Conservation (phyloP, 2,888 invertebrate species). For the Epistrophe grossulariae region DNA sequence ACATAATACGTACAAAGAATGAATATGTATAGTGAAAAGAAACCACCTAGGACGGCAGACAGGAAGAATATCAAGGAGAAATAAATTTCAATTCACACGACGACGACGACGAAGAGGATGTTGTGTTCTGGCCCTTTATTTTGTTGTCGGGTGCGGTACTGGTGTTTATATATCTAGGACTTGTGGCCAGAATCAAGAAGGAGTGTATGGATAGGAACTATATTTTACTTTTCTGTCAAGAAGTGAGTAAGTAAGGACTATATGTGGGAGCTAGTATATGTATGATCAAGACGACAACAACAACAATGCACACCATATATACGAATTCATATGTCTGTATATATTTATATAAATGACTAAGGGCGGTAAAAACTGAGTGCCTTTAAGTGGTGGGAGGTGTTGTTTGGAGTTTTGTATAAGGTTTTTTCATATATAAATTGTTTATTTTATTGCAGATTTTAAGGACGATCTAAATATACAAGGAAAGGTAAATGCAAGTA, state of each 20-base stretch:
- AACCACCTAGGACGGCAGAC: constrained; percentile 58
- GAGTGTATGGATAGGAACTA: constrained; percentile 45
- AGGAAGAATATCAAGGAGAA: constrained; percentile 63
- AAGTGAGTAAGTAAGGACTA: constrained; percentile 65
- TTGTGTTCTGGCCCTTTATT: constrained; percentile 35
- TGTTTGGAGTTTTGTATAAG: constrained; percentile 7
- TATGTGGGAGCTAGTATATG: constrained; percentile 7
- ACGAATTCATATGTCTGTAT: neutral
- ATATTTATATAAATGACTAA: neutral
- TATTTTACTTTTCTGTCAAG: constrained; percentile 72
- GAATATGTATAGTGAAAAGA: constrained; percentile 25
- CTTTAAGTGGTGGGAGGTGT: constrained; percentile 63
- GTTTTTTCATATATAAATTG: constrained; percentile 55
- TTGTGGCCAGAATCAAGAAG: constrained; percentile 51
- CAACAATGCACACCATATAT: neutral
- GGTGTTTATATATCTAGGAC: constrained; percentile 6
- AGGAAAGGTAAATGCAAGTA: constrained; percentile 16
- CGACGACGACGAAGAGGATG: constrained; percentile 3
- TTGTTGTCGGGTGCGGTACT: constrained; percentile 20
- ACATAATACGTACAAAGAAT: neutral
- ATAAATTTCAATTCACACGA: constrained; percentile 75
- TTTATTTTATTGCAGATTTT: constrained; percentile 63
- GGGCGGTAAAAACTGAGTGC: constrained; percentile 31
- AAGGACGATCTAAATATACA: constrained; percentile 26
- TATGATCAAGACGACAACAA: constrained; percentile 5